These are phyloP conservation scores for Clupea harengus DNA, from an alignment of 2,113 vertebrate species.

Conservation along the genomic window DNA sequence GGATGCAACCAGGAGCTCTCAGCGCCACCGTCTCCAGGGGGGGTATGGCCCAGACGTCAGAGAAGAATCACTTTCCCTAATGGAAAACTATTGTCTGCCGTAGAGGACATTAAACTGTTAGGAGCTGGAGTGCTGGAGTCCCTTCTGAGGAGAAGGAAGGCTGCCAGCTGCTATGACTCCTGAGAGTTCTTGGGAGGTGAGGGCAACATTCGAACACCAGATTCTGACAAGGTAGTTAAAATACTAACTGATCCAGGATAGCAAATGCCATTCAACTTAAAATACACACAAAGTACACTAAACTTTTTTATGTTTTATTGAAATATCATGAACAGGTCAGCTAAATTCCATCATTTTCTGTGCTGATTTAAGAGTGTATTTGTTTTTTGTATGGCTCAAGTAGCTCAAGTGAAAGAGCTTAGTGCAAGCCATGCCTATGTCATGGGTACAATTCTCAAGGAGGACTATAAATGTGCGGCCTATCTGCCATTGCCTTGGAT, in stretches of 20 bases:
- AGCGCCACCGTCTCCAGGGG: background rate
- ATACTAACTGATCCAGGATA: background rate
- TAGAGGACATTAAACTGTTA: constrained; percentile 53
- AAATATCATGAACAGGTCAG: background rate
- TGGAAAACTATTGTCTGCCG: constrained; percentile 68
- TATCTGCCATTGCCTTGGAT: background rate
- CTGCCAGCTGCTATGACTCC: background rate
- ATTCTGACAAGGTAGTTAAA: background rate
- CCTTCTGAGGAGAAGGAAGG: background rate
- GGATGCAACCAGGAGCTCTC: background rate
- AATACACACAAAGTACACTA: background rate
- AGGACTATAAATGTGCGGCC: background rate
- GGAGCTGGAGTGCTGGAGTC: constrained; percentile 24
- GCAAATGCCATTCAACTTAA: background rate
- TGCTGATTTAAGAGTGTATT: background rate
- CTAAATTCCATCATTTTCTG: background rate
- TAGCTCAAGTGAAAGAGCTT: background rate
- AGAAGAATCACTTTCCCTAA: constrained; percentile 66
- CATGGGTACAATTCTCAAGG: background rate
- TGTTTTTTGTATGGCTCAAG: background rate
- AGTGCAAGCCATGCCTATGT: background rate
- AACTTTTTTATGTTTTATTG: constrained; percentile 7
- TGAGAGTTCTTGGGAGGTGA: background rate
- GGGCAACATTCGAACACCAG: background rate
- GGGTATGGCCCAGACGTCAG: constrained; percentile 51